These are phyloP conservation scores for Psophia crepitans DNA, from an alignment of 2,113 vertebrate species.

Conservation along the genomic window DNA sequence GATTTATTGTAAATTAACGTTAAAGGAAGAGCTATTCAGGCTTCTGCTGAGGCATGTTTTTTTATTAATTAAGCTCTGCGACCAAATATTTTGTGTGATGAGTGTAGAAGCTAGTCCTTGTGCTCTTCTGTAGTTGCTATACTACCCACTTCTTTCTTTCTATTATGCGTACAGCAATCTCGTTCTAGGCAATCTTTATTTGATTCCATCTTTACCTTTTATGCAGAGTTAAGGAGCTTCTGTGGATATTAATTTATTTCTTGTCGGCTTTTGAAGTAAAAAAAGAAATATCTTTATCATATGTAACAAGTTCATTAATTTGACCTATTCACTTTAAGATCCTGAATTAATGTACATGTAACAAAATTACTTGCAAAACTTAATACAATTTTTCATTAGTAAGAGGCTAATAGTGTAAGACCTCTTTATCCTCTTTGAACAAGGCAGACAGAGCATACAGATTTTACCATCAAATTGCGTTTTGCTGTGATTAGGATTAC, in stretches of 20 bases:
- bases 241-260: neutral
- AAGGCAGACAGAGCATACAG: neutral
- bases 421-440: neutral
- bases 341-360: neutral
- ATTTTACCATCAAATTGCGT: neutral
- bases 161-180: neutral
- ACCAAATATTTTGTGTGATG: neutral
- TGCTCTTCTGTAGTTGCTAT: neutral
- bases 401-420: neutral
- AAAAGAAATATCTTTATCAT: neutral
- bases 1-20: neutral
- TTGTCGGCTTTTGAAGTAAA: neutral
- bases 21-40: neutral
- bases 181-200: neutral
- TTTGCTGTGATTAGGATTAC: neutral
- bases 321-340: neutral
- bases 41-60: neutral
- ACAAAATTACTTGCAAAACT: neutral
- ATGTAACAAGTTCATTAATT: neutral
- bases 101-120: neutral
- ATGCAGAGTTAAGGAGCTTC: neutral
- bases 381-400: neutral
- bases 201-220: neutral
- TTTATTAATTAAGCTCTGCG: neutral
- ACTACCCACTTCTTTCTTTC: neutral